Base-by-base conservation (phyloP, 2,888 invertebrate genomes). In the Chouioia cunea region DNA sequence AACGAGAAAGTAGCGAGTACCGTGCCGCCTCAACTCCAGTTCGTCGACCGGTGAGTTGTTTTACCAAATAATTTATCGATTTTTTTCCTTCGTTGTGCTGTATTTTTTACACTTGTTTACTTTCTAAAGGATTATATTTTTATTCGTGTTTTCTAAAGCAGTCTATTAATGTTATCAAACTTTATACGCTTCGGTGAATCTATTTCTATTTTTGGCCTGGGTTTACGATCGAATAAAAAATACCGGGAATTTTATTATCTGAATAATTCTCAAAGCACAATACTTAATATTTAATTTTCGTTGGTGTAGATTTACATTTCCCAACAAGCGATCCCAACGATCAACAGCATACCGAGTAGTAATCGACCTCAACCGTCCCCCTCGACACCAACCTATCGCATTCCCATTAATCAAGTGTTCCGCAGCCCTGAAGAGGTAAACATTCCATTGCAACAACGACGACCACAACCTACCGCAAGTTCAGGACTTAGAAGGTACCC, bases 341-440 rank as follows among this genome's bases (percentile, higher is more conserved):
- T 86, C 79, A 84, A 84, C 75, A 85, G 84, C 74, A 78, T 81
- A 65, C 81, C 82, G 16, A 76, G 77, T 43, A 81, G 80, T 75
- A 80, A 85, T 80, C 86, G 76, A 74, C 87, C 79, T 74, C 82
- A 69, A 78, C 86, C 74, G 77, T 83, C 76, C 73, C 75, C 83
- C 79, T 72, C 77, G 4, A 12, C 69, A 15, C 78, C 84, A 77
- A 81, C 79, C 54, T 84, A 79, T 73, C 87, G 88, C 75, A 86
- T 87, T 57, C 85, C 86, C 43, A 83, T 88, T 43, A 89, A 90
- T 75, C 93, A 94, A 81, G 94, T 94, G 56, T 95, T 93, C 86
- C 91, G 93, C 79, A 92, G 93, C 50, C 93, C 95, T 3, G 95
- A 95, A 83, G 94, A 94, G 82, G 93, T 95, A 60, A 95, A 95